phyloP scores from a whole-genome alignment of 2,113 vertebrate species.

The Martes martes region DNA sequence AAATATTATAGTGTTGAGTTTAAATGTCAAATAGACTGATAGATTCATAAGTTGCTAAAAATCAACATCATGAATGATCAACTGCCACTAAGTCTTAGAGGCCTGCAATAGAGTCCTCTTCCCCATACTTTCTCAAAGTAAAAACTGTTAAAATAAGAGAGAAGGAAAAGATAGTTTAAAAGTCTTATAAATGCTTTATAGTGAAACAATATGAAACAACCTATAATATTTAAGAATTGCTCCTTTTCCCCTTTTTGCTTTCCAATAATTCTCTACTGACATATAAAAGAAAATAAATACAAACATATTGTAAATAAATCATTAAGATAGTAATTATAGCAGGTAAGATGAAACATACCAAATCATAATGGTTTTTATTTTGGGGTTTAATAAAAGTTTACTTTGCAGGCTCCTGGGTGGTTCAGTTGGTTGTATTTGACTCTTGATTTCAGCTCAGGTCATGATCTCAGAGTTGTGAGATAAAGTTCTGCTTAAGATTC shows the following conservation, averaged over 20 bases:
- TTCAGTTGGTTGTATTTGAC: not conserved
- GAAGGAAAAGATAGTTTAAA: not conserved
- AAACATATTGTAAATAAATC: not conserved
- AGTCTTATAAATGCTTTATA: not conserved
- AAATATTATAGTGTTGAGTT: not conserved
- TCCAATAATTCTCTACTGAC: not conserved
- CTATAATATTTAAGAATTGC: not conserved
- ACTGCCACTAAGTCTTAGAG: not conserved
- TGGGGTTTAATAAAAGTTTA: not conserved
- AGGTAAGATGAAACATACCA: not conserved
- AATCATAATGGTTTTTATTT: not conserved
- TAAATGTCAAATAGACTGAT: not conserved
- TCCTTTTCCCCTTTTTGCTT: not conserved
- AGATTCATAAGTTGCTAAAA: not conserved
- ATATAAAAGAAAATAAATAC: not conserved
- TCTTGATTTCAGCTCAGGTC: not conserved
- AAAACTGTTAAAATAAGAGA: not conserved
- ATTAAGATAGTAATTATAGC: not conserved
- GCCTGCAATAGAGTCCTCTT: not conserved
- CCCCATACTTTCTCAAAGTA: not conserved
- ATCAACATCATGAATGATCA: not conserved
- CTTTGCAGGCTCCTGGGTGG: not conserved
- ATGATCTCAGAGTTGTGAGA: not conserved
- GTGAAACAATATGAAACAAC: not conserved
- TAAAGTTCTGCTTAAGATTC: not conserved